Evolutionary conservation across 35 echinoderm and acorn worm species (phyloP).

Genomic region (Heliocidaris tuberculata): DNA sequence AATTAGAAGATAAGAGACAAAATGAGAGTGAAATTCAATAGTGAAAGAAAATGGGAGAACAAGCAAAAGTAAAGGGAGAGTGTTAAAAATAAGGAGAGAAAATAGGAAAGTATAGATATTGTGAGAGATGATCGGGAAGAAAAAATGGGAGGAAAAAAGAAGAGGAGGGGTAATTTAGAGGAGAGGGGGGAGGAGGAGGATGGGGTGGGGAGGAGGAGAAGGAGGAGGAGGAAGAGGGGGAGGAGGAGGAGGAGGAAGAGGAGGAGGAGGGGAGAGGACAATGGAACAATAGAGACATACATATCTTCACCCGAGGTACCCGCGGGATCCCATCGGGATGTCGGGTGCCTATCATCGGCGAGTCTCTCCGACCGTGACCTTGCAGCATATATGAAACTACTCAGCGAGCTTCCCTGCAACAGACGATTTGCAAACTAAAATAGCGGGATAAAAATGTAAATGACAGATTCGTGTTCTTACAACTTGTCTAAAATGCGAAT

Average conservation of each 20-base stretch:
- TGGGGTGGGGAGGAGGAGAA: not conserved
- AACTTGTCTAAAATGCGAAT: too few relatives aligned
- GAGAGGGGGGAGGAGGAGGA: not conserved
- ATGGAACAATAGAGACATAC: not conserved
- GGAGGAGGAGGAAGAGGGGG: not conserved
- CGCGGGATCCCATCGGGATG: not conserved
- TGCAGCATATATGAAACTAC: not conserved
- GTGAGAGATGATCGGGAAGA: not conserved
- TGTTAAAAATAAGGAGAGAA: too few relatives aligned
- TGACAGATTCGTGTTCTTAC: too few relatives aligned
- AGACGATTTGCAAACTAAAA: too few relatives aligned
- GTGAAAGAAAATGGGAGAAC: too few relatives aligned
- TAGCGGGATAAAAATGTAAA: too few relatives aligned
- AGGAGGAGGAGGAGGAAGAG: not conserved
- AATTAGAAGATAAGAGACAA: too few relatives aligned
- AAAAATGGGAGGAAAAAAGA: not conserved
- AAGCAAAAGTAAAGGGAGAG: too few relatives aligned
- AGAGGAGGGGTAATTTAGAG: not conserved
- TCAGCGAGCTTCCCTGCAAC: not conserved
- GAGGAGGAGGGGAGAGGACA: not conserved
- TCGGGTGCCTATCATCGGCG: not conserved
- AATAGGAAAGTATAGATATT: not conserved
- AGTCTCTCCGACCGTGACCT: not conserved
- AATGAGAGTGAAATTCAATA: too few relatives aligned
- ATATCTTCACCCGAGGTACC: not conserved